Base-by-base conservation (phyloP, 30 jellyfish, hydroid and myxozoan species). In the Mastigias papua region DNA sequence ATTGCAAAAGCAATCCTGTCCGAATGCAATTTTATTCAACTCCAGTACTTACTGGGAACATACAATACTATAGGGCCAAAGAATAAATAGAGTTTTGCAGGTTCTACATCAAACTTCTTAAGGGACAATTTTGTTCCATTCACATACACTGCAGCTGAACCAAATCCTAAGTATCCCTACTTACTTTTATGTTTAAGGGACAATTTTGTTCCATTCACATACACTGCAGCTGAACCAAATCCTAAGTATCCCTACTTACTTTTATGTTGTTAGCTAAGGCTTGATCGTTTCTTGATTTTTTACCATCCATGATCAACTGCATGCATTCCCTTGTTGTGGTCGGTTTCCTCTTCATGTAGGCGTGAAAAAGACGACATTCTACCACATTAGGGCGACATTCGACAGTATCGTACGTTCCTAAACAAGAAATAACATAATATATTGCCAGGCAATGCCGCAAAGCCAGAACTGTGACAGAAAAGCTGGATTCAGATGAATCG, bases 261-360 rank as follows among this genome's bases (percentile, higher is more conserved):
- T 69, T 86, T 63, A 92, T 34, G 34, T 82, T 27, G 26, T 86
- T 96, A 3, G 34, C 34, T 20, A 92, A 25, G 27, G 94, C 98
- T 86, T 92, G 93, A 62, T 92, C 98, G 48, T 67, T 85, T 70
- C 61, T 92, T 21, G 96, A 60, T 67, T 86, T 86, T 68, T 77
- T 79, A 21, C 93, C 96, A 0, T 75, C 91, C 15, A 80, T 60
- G 13, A 92, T 32, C 48, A 64, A 49, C 48, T 51, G 78, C 84
- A 77, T 63, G 16, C 80, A 64, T 8, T 92, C 95, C 22, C 94
- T 62, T 19, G 75, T 46, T 15, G 81, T 62, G 13, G 86, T 82
- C 22, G 96, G 65, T 25, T 80, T 65, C 26, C 87, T 79, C 1
- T 73, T 81, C 61, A 85, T 23, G 91, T 60, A 86, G 0, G 89